Evolutionary conservation across 1,140 invertebrate genomes (phyloP).

Genomic region (Delia radicum): DNA sequence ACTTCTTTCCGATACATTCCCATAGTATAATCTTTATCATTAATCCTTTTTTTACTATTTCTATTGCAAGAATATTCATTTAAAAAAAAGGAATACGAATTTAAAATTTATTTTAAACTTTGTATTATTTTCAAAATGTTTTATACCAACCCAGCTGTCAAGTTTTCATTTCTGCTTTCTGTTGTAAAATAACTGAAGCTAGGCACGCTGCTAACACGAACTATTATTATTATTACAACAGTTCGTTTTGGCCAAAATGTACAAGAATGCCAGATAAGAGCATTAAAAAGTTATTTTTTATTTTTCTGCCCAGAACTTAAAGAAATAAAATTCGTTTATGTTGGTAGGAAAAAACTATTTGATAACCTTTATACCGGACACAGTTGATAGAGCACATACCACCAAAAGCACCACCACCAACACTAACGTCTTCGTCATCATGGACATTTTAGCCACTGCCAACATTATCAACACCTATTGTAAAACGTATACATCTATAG

Average conservation of each 20-base stretch:
- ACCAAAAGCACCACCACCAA: background rate
- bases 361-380: constrained; percentile 14
- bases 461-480: background rate
- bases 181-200: too few relatives aligned
- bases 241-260: background rate
- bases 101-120: too few relatives aligned
- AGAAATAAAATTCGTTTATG: background rate
- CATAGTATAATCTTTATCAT: too few relatives aligned
- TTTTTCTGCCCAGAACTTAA: too few relatives aligned
- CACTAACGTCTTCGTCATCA: background rate
- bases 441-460: too few relatives aligned
- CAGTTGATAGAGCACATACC: constrained; percentile 6
- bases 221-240: background rate
- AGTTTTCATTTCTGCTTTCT: background rate
- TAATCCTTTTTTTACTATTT: too few relatives aligned
- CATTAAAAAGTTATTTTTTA: background rate
- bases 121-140: too few relatives aligned
- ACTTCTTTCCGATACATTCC: too few relatives aligned
- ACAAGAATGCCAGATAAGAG: too few relatives aligned
- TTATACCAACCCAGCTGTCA: background rate
- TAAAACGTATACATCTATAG: background rate
- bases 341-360: background rate
- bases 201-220: constrained; percentile 1
- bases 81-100: too few relatives aligned
- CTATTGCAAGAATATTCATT: too few relatives aligned